These are phyloP conservation scores for Bradysia coprophila DNA, from an alignment of 1,140 invertebrate genomes.

Conservation along the genomic window DNA sequence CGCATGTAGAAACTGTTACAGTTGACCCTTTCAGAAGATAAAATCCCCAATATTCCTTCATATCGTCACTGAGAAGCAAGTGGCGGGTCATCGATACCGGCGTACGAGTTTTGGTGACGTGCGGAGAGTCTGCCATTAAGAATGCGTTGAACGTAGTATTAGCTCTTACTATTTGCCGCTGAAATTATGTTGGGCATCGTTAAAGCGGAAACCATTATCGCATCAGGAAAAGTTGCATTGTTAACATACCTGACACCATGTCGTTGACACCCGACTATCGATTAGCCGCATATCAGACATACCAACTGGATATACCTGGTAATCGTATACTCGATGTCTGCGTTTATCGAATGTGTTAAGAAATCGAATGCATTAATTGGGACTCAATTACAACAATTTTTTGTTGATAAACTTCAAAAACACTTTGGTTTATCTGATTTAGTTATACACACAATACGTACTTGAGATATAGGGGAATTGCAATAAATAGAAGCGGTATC, in stretches of 20 bases:
- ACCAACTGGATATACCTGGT: slow-evolving; percentile 48
- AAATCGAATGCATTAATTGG: not conserved
- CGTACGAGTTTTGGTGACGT: slow-evolving; percentile 29
- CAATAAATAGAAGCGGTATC: slow-evolving; percentile 40
- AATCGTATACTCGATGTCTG: slow-evolving; percentile 44
- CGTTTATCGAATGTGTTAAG: slow-evolving; percentile 1
- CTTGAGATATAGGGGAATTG: slow-evolving; percentile 40
- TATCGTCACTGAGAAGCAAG: slow-evolving; percentile 32
- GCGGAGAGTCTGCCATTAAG: slow-evolving; percentile 38
- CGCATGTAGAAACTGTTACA: slow-evolving; percentile 53
- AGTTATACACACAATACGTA: too few species aligned
- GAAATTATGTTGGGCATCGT: slow-evolving; percentile 6
- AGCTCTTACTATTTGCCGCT: slow-evolving; percentile 46
- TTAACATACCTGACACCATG: slow-evolving; percentile 61
- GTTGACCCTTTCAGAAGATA: slow-evolving; percentile 54
- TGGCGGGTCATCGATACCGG: slow-evolving; percentile 39
- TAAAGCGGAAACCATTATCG: not conserved
- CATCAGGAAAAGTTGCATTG: slow-evolving; percentile 1
- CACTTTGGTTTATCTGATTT: not conserved
- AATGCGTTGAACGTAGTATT: slow-evolving; percentile 62
- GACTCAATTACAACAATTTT: not conserved
- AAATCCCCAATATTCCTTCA: slow-evolving; percentile 71
- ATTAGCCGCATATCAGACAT: slow-evolving; percentile 57
- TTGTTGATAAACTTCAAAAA: too few species aligned
- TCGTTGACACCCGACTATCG: slow-evolving; percentile 49